These are phyloP conservation scores for Glandiceps talaboti DNA, from an alignment of 53 echinoderm and acorn worm genomes.

Conservation along the genomic window DNA sequence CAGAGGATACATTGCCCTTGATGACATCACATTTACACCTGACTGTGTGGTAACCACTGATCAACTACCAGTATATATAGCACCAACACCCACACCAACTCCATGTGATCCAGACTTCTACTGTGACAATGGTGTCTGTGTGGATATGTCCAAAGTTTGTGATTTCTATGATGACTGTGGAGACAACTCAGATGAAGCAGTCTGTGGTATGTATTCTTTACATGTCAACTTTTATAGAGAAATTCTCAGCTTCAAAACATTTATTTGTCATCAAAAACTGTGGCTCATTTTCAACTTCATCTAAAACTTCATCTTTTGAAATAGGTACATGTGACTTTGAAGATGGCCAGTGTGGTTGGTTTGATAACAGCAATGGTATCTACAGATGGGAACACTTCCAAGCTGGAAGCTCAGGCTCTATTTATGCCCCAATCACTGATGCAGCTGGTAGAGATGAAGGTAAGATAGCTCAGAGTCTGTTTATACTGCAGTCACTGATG, in stretches of 20 bases:
- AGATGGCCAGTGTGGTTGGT: constrained; percentile 56
- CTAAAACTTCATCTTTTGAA: background rate
- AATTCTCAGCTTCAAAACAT: too few relatives aligned
- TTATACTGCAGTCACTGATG: constrained; percentile 1
- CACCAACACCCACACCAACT: constrained; percentile 29
- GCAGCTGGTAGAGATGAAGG: constrained; percentile 28
- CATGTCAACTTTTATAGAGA: too few relatives aligned
- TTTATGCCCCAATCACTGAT: constrained; percentile 38
- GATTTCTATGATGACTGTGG: constrained; percentile 38
- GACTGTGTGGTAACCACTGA: constrained; percentile 22
- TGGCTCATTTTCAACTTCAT: too few relatives aligned
- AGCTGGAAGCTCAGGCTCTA: constrained; percentile 19
- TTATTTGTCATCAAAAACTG: too few relatives aligned
- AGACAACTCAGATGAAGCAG: constrained; percentile 24
- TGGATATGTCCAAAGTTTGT: constrained; percentile 30
- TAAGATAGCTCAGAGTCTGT: too few relatives aligned
- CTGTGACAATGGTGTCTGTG: constrained; percentile 20
- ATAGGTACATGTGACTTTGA: constrained; percentile 73
- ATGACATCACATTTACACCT: constrained; percentile 71
- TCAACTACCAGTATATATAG: constrained; percentile 27
- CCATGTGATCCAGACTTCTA: constrained; percentile 29
- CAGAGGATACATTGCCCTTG: constrained; percentile 65
- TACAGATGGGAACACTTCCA: constrained; percentile 50
- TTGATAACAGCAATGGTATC: constrained; percentile 44
- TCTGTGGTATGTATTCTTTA: constrained; percentile 33